Evolutionary conservation across 2,797 vertebrate genomes (phyloP).

Genomic region (Dendrocincla tyrannina): DNA sequence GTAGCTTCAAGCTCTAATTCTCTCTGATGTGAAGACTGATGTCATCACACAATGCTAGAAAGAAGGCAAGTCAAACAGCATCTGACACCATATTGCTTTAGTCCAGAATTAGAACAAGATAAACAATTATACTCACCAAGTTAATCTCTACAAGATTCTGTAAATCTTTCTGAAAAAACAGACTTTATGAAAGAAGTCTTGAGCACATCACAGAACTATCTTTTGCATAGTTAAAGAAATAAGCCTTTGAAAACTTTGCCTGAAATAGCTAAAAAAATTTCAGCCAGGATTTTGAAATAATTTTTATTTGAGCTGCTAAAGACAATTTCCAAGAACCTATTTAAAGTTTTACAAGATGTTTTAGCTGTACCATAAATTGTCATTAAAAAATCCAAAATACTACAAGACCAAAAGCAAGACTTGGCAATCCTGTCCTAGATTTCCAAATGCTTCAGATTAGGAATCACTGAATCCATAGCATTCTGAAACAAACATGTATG

Average conservation of each 20-base stretch:
- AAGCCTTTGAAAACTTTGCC: not conserved
- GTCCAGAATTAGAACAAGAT: not conserved
- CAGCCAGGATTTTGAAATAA: not conserved
- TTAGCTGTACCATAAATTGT: slow-evolving; percentile 5
- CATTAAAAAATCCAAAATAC: not conserved
- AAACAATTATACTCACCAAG: not conserved
- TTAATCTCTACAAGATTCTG: not conserved
- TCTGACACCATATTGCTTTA: not conserved
- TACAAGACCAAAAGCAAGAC: slow-evolving; percentile 4
- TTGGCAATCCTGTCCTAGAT: not conserved
- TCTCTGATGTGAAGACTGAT: slow-evolving; percentile 11
- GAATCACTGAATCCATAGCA: not conserved
- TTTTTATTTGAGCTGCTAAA: slow-evolving; percentile 11
- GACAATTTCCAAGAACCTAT: not conserved
- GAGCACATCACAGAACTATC: not conserved
- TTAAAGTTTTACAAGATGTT: slow-evolving; percentile 35
- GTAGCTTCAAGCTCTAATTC: not conserved
- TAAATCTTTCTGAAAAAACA: not conserved
- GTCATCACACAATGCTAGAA: not conserved
- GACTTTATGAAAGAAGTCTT: not conserved
- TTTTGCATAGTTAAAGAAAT: slow-evolving; percentile 3
- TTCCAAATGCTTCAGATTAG: slow-evolving; percentile 27
- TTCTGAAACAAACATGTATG: not conserved
- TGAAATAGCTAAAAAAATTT: not conserved
- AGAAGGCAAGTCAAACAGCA: not conserved